phyloP scores from a whole-genome alignment of 2,797 vertebrate species.

The Antennarius maculatus region DNA sequence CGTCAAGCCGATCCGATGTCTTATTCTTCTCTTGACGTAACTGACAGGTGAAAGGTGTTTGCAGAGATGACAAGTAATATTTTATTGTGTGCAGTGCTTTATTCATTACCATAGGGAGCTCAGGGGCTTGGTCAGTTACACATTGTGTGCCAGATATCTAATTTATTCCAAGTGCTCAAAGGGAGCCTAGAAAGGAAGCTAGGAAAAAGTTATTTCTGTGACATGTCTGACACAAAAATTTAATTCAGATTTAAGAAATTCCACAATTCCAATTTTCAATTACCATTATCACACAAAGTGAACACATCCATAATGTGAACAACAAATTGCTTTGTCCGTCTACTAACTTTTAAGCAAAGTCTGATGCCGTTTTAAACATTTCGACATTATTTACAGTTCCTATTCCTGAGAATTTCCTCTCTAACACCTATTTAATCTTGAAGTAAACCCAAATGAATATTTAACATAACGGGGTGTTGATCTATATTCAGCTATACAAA shows the following conservation, averaged over 20 bases:
- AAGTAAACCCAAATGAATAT: neutral
- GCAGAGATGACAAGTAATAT: conserved; percentile 12
- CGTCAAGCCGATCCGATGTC: conserved; percentile 48
- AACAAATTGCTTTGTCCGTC: neutral
- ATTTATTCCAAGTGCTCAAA: conserved; percentile 29
- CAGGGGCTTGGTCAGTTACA: conserved; percentile 4
- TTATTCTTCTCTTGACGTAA: conserved; percentile 40
- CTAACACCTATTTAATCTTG: neutral
- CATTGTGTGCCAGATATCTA: conserved; percentile 23
- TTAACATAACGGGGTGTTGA: neutral
- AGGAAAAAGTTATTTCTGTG: conserved; percentile 5
- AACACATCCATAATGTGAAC: neutral
- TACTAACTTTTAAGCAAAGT: neutral
- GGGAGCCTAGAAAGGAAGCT: conserved; percentile 12
- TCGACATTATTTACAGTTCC: too few species aligned
- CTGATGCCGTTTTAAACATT: neutral
- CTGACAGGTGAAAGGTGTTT: conserved; percentile 18
- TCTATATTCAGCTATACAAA: neutral
- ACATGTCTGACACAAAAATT: neutral
- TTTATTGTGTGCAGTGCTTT: conserved; percentile 10
- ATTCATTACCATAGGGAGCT: neutral
- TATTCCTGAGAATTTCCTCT: too few species aligned
- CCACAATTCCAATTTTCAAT: neutral
- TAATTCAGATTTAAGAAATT: neutral
- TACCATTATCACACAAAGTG: neutral